Base-by-base conservation (phyloP, 2,888 invertebrate genomes). In the Leptinotarsa juncta region DNA sequence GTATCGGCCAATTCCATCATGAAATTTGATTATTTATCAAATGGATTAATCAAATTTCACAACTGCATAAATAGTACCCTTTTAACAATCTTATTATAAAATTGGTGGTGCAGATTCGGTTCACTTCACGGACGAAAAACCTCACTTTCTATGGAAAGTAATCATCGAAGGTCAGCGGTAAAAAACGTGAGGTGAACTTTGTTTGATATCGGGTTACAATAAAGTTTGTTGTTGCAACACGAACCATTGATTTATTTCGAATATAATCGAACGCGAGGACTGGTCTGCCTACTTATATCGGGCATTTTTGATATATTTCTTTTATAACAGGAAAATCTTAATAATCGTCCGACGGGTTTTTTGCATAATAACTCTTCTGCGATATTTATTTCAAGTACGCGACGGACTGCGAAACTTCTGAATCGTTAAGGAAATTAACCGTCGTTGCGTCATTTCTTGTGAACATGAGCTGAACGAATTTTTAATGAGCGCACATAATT, bases 241-340 rank as follows among this genome's bases (percentile, higher is more conserved):
- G 66, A 48, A 70, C 65, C 69, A 60, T 49, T 74, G 77, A 77
- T 72, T 77, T 77, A 77, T 74, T 69, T 70, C 72, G 65, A 68
- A 70, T 60, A 74, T 71, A 77, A 77, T 77, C 74, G 72, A 77
- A 77, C 66, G 67, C 65, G 72, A 77, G 65, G 77, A 77, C 77
- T 77, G 77, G 77, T 77, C 72, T 67, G 72, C 77, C 74, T 74
- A 72, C 74, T 77, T 77, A 67, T 73, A 67, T 62, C 32, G 62
- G 62, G 69, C 66, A 75, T 75, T 75, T 71, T 75, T 75, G 69
- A 75, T 75, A 75, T 75, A 75, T 75, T 75, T 72, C 72, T 69
- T 72, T 72, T 62, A 70, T 72, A 70, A 50, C 67, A 60, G 51
- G 57, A 75, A 75, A 72, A 75, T 72, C 70, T 70, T 72, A 72